Conservation (phyloP, 1,140 invertebrate species). For the Drosophila mojavensis region DNA sequence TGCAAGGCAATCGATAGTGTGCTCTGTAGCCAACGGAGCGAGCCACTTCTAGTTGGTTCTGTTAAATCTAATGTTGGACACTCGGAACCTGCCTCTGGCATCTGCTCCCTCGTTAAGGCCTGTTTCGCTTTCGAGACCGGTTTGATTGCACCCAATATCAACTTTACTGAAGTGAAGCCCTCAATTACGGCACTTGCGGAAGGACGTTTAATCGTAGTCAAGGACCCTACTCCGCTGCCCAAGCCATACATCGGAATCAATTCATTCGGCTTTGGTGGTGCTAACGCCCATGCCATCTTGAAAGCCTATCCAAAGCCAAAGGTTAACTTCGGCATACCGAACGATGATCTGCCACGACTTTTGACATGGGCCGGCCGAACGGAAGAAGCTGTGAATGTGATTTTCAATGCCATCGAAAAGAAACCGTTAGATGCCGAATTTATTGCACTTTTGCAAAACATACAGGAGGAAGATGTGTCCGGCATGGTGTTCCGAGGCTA, state of each 20-base stretch:
- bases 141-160: conserved; percentile 91
- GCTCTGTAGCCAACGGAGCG: conserved; percentile 88
- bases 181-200: conserved; percentile 89
- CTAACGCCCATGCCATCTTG: conserved; percentile 91
- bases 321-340: conserved; percentile 85
- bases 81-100: conserved; percentile 94
- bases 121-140: conserved; percentile 89
- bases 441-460: conserved; percentile 85
- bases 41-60: conserved; percentile 93
- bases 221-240: conserved; percentile 87
- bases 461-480: conserved; percentile 85
- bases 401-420: conserved; percentile 88
- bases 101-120: conserved; percentile 93
- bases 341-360: conserved; percentile 86
- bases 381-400: conserved; percentile 87
- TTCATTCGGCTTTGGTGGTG: conserved; percentile 93
- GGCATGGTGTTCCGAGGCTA: conserved; percentile 87
- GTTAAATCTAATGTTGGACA: conserved; percentile 98
- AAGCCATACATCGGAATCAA: conserved; percentile 89
- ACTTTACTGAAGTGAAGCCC: conserved; percentile 89
- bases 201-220: conserved; percentile 89
- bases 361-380: conserved; percentile 86
- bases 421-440: conserved; percentile 86
- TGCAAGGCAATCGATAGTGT: conserved; percentile 92
- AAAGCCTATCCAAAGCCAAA: conserved; percentile 86